Percentiles rank a stretch among this genome's conserved stretches.
Conservation (phyloP, 2,888 invertebrate genomes). For the Microctonus hyperodae region DNA sequence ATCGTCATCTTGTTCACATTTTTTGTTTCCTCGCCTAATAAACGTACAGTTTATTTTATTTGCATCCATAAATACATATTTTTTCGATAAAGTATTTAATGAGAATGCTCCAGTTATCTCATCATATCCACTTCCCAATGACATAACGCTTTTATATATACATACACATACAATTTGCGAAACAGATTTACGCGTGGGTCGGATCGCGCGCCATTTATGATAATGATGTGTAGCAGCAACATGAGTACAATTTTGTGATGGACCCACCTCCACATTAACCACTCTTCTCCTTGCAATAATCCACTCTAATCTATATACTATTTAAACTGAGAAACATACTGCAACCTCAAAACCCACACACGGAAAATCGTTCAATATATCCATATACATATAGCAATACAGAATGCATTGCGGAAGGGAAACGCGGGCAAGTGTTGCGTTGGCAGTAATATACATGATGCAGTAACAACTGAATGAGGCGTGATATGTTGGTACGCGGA, state of each 20-base stretch:
- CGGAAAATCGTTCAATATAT: conserved; percentile 23
- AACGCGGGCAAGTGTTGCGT: conserved; percentile 15
- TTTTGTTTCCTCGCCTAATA: background rate
- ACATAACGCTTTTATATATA: conserved; percentile 42
- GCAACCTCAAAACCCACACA: conserved; percentile 25
- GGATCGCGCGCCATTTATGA: conserved; percentile 60
- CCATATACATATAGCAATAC: background rate
- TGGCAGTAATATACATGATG: conserved; percentile 23
- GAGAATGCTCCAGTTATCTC: conserved; percentile 6
- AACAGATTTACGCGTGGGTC: conserved; percentile 62
- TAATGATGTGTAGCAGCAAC: conserved; percentile 52
- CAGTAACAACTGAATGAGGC: conserved; percentile 20
- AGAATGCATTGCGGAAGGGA: conserved; percentile 31
- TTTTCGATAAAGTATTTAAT: background rate
- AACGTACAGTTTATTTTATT: background rate
- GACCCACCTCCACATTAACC: conserved; percentile 27
- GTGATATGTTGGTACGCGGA: conserved; percentile 30
- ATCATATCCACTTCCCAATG: conserved; percentile 34
- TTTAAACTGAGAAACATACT: conserved; percentile 27
- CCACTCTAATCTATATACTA: conserved; percentile 21
- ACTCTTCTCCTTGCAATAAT: conserved; percentile 17
- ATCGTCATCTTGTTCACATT: background rate
- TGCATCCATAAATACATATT: background rate
- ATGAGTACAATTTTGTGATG: conserved; percentile 49
- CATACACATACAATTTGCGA: conserved; percentile 57